A percentile compares a stretch with the other conserved stretches of the same genome.
phyloP scores from a whole-genome alignment of 2,113 vertebrate species.

The Emydocephalus ijimae region DNA sequence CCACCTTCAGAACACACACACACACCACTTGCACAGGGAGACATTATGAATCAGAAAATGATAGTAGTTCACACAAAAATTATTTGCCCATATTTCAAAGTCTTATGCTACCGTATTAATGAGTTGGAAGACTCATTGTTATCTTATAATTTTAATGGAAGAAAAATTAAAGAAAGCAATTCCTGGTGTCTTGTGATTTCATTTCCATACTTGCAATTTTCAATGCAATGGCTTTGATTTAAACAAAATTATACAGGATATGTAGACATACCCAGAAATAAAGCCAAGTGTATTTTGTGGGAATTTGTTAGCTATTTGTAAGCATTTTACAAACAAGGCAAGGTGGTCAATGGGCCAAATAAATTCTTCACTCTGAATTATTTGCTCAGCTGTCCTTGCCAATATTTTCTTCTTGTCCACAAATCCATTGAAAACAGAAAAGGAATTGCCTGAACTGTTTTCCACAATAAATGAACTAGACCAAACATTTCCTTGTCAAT shows the following conservation, averaged over 20 bases:
- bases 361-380: conserved; percentile 16
- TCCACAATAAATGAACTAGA: conserved; percentile 16
- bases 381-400: neutral
- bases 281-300: neutral
- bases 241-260: neutral
- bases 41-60: neutral
- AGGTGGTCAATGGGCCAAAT: conserved; percentile 5
- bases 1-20: too few species aligned
- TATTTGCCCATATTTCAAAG: neutral
- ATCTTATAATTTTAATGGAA: neutral
- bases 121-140: neutral
- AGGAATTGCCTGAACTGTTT: conserved; percentile 5
- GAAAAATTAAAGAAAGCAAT: neutral
- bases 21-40: too few species aligned
- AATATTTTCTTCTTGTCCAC: neutral
- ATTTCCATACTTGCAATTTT: neutral
- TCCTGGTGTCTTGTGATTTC: neutral
- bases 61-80: neutral
- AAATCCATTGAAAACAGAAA: conserved; percentile 13
- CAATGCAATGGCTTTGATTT: neutral
- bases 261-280: neutral
- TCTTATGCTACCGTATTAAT: neutral
- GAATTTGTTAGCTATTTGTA: conserved; percentile 6
- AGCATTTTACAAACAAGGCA: conserved; percentile 11
- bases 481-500: conserved; percentile 17